phyloP scores from a whole-genome alignment of 2,888 invertebrate genomes.

The Agrochola lychnidis region DNA sequence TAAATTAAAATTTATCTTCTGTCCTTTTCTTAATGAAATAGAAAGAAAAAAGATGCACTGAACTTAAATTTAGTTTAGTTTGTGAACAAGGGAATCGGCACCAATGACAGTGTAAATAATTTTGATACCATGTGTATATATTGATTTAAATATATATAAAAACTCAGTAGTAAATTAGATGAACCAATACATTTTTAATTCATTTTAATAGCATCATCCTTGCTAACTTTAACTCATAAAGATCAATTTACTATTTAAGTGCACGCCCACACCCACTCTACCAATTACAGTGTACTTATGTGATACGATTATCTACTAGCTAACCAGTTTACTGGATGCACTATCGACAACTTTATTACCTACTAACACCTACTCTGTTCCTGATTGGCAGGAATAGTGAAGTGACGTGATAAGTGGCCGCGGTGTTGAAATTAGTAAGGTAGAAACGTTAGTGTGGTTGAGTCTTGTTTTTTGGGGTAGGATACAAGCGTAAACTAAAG shows the following conservation, averaged over 20 bases:
- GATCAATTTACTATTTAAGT: neutral
- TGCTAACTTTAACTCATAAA: neutral
- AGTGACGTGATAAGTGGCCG: neutral
- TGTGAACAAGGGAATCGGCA: too few relatives aligned
- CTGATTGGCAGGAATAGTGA: conserved; percentile 1
- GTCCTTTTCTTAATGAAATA: too few relatives aligned
- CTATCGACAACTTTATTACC: conserved; percentile 47
- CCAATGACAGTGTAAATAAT: too few relatives aligned
- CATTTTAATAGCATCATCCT: neutral
- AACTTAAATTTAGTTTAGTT: too few relatives aligned
- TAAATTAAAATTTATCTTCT: too few relatives aligned
- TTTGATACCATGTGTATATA: too few relatives aligned
- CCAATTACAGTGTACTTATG: conserved; percentile 16
- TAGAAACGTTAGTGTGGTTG: neutral
- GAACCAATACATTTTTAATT: neutral
- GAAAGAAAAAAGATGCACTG: too few relatives aligned
- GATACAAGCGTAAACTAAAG: neutral
- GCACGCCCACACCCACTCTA: conserved; percentile 30
- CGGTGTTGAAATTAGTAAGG: neutral
- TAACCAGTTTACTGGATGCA: conserved; percentile 21
- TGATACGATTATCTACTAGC: conserved; percentile 44
- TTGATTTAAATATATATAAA: too few relatives aligned
- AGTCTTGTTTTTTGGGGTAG: neutral
- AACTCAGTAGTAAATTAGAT: too few relatives aligned
- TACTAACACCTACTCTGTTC: conserved; percentile 23